Evolutionary conservation across 2,888 invertebrate species (phyloP), one percentile per base, ranked within the genome.

Genomic region (Cryptocheilus praepositus): DNA sequence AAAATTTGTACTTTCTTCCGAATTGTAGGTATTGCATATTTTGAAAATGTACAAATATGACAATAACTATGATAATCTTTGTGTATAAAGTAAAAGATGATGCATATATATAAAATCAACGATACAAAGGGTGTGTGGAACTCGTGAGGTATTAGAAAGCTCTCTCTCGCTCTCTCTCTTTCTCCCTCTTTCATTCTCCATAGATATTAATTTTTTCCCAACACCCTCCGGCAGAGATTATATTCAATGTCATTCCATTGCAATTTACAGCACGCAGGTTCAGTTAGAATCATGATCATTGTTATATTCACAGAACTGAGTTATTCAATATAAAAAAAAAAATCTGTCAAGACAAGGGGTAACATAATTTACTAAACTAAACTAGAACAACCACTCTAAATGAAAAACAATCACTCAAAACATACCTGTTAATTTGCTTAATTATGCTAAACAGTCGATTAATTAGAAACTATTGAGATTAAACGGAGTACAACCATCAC

Each of bases 341-440:
- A 36, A 36, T 36, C 36, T 36, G 4, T 36, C 36, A 36, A 36
- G 36, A 36, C 36, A 36, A 11, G 36, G 13, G 36, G 8, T 36
- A 61, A 46, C 21, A 28, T 72, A 56, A 55, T 65, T n/a, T 65
- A 65, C 43, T 36, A 68, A 62, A 58, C 49, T 62, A 67, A 74
- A 64, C 61, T 63, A 57, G 62, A 7, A 52, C 68, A 68, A 75
- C 69, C 71, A 67, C 43, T 71, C 60, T 66, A 67, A 64, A 66
- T 19, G 4, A 36, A 45, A 45, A 69, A 68, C 67, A 71, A 61
- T 68, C 77, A 70, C 71, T 63, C 71, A 73, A 64, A 71, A 70
- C 70, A 72, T 70, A 71, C 71, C 77, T 80, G 77, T 79, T 78
- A 79, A 79, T 79, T 36, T 18, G 61, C 59, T 71, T 68, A 68